Conservation (phyloP, 2,797 vertebrate species). For the Galaxias olidus region DNA sequence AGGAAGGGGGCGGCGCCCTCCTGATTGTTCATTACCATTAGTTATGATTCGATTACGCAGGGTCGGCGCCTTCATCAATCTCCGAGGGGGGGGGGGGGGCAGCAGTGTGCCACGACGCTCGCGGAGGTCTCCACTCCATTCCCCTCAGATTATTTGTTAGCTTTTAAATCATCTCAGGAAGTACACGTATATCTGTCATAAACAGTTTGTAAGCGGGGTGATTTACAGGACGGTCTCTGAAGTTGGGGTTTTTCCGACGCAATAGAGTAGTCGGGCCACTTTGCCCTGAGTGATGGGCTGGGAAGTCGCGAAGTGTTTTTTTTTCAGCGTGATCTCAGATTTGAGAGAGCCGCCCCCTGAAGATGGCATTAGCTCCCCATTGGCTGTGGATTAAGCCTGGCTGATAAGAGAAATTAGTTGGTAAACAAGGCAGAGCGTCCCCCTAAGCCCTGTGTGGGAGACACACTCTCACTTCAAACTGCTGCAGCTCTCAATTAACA, state of each 20-base stretch:
- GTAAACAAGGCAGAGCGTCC: slow-evolving; percentile 71
- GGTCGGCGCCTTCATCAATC: slow-evolving; percentile 70
- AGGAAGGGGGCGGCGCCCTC: slow-evolving; percentile 59
- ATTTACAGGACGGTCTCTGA: slow-evolving; percentile 27
- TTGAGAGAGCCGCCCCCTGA: slow-evolving; percentile 59
- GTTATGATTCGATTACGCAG: slow-evolving; percentile 70
- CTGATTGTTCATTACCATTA: slow-evolving; percentile 73
- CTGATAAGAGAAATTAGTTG: slow-evolving; percentile 74
- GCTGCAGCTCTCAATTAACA: slow-evolving; percentile 75
- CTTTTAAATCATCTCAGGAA: slow-evolving; percentile 20
- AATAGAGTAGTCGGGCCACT: slow-evolving; percentile 27
- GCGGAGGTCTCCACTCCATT: slow-evolving; percentile 6
- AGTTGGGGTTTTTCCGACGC: slow-evolving; percentile 19
- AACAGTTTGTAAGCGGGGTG: slow-evolving; percentile 23
- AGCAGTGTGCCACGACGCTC: slow-evolving; percentile 13
- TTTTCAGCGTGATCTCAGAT: slow-evolving; percentile 44
- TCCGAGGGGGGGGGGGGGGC: too few species aligned
- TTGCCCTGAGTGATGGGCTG: slow-evolving; percentile 51
- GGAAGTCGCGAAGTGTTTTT: slow-evolving; percentile 13
- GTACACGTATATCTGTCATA: slow-evolving; percentile 23
- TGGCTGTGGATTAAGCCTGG: slow-evolving; percentile 75
- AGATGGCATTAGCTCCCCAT: slow-evolving; percentile 67
- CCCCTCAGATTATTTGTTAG: slow-evolving; percentile 23
- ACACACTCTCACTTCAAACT: slow-evolving; percentile 67
- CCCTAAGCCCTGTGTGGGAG: slow-evolving; percentile 50